These are phyloP conservation scores for Saccostrea glomerata DNA, from an alignment of 1,140 invertebrate genomes.

Conservation along the genomic window DNA sequence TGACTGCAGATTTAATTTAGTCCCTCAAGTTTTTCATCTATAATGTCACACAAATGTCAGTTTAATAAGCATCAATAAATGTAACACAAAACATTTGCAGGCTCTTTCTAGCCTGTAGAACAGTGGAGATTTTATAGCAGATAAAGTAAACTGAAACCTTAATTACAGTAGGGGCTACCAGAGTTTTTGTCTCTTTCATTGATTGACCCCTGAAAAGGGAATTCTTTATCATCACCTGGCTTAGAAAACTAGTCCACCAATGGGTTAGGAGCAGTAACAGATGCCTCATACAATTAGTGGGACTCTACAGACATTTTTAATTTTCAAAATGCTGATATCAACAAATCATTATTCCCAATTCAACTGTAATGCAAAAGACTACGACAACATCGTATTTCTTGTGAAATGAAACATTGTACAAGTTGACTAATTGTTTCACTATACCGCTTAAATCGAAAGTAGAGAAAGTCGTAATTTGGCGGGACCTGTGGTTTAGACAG, in stretches of 20 bases:
- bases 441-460: no score
- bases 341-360: no score
- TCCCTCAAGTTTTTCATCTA: neutral
- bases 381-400: no score
- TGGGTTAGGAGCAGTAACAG: neutral
- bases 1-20: neutral
- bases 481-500: no score
- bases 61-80: neutral
- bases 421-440: no score
- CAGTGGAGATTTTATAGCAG: neutral
- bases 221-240: neutral
- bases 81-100: neutral
- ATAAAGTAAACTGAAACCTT: constrained; percentile 7
- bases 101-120: neutral
- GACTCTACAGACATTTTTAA: neutral
- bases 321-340: no score
- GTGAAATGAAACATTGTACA: no score
- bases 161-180: constrained; percentile 16
- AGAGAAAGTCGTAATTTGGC: no score
- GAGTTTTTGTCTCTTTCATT: constrained; percentile 21
- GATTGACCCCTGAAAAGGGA: constrained; percentile 18
- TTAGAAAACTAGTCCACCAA: neutral
- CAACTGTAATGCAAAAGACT: no score
- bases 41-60: neutral
- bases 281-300: constrained; percentile 4